A percentile compares a stretch with the other conserved stretches of the same genome.
These are phyloP conservation scores for Paramisgurnus dabryanus DNA, from an alignment of 2,113 vertebrate species.

Conservation along the genomic window DNA sequence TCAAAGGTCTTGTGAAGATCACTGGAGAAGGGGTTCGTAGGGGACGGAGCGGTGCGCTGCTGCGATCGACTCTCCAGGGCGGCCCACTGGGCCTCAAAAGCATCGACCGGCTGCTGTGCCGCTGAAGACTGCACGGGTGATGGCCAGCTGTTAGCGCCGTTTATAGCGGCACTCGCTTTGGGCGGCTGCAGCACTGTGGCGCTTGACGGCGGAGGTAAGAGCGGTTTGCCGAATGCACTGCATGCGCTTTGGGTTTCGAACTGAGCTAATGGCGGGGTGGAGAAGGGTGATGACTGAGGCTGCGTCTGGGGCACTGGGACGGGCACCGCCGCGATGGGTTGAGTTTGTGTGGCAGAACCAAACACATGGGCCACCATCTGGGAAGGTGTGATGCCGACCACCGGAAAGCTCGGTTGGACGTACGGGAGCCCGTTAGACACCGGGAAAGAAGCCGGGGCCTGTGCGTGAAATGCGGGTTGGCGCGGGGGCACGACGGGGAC, in stretches of 20 bases:
- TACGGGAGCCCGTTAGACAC: constrained; percentile 89
- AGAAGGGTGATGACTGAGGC: constrained; percentile 69
- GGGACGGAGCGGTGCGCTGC: constrained; percentile 90
- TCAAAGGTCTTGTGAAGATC: constrained; percentile 99
- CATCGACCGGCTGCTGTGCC: constrained; percentile 75
- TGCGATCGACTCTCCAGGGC: constrained; percentile 89
- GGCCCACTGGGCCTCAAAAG: constrained; percentile 97
- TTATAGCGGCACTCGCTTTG: constrained; percentile 86
- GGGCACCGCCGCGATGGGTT: constrained; percentile 59
- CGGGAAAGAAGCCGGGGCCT: constrained; percentile 78
- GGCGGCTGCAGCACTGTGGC: constrained; percentile 59
- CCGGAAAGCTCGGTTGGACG: constrained; percentile 82
- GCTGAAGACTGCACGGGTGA: constrained; percentile 37
- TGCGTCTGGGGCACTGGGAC: constrained; percentile 77
- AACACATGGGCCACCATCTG: constrained; percentile 98
- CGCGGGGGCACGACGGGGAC: constrained; percentile 84
- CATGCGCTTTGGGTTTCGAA: constrained; percentile 45
- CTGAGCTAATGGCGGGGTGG: constrained; percentile 48
- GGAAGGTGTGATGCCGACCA: constrained; percentile 95
- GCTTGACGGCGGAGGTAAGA: constrained; percentile 60
- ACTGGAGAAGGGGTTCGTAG: constrained; percentile 97
- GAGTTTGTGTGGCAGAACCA: constrained; percentile 83
- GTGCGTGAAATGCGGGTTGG: constrained; percentile 81
- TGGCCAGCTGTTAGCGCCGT: constrained; percentile 82
- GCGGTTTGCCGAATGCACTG: constrained; percentile 82